These are phyloP conservation scores for Hippocampus barbouri DNA, from an alignment of 2,113 vertebrate genomes.

Conservation along the genomic window DNA sequence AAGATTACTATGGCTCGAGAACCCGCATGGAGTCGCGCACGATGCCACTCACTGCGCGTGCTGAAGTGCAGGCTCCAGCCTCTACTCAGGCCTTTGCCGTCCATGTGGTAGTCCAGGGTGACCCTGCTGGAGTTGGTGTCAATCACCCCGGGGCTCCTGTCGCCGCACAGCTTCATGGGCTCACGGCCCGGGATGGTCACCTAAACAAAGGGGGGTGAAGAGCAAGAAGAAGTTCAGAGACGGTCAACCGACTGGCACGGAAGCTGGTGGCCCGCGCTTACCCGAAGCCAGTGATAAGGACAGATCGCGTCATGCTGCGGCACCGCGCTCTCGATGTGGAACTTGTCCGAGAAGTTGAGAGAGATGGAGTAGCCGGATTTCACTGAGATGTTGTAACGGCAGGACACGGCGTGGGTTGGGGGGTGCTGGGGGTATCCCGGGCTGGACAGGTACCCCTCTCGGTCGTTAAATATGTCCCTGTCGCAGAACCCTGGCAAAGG, in stretches of 20 bases:
- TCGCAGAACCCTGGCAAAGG: constrained; percentile 60
- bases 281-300: constrained; percentile 69
- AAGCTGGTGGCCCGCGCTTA: constrained; percentile 20
- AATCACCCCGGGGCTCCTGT: constrained; percentile 60
- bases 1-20: background rate
- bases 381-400: constrained; percentile 67
- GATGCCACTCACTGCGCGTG: constrained; percentile 62
- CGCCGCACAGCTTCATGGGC: constrained; percentile 64
- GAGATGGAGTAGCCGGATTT: constrained; percentile 61
- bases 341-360: constrained; percentile 68
- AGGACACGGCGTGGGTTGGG: constrained; percentile 48
- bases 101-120: constrained; percentile 66
- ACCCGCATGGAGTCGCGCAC: background rate
- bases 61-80: constrained; percentile 73
- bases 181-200: constrained; percentile 42
- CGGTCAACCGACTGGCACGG: too few relatives aligned
- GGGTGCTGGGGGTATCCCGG: constrained; percentile 63
- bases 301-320: constrained; percentile 46
- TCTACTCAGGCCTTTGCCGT: constrained; percentile 55
- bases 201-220: constrained; percentile 24
- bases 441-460: constrained; percentile 63
- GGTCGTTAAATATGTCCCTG: constrained; percentile 61
- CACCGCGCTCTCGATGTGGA: constrained; percentile 66
- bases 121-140: constrained; percentile 52
- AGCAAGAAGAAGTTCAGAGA: background rate